Evolutionary conservation across 2,113 vertebrate genomes (phyloP).

Genomic region (Nothobranchius kuhntae): DNA sequence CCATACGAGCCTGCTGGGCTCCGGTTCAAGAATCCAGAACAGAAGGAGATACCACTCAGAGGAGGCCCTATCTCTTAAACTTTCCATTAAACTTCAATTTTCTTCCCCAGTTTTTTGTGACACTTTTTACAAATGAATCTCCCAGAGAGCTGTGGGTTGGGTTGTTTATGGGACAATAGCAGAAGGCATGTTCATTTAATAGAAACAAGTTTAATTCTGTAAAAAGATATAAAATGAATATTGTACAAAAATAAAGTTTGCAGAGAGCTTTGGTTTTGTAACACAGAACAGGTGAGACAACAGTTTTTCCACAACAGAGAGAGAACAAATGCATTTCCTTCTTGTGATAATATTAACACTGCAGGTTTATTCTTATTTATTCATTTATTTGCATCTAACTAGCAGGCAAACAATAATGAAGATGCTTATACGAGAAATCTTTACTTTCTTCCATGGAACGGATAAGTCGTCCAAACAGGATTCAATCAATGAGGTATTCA

Average conservation of each 20-base stretch:
- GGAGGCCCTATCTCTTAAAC: constrained; percentile 38
- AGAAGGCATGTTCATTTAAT: constrained; percentile 75
- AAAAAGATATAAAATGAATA: constrained; percentile 99
- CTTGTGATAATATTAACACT: constrained; percentile 39
- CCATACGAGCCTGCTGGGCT: constrained; percentile 62
- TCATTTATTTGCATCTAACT: constrained; percentile 8
- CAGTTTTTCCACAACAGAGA: constrained; percentile 26
- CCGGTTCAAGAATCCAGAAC: constrained; percentile 71
- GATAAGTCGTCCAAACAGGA: constrained; percentile 61
- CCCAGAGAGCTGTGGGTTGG: constrained; percentile 29
- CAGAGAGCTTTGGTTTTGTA: constrained; percentile 99
- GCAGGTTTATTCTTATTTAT: constrained; percentile 21
- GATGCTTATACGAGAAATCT: constrained; percentile 18
- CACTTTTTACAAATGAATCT: constrained; percentile 32
- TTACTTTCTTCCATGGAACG: constrained; percentile 63
- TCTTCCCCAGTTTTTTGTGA: constrained; percentile 41
- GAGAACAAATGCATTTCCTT: constrained; percentile 37
- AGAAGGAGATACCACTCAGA: constrained; percentile 34
- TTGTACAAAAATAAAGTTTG: constrained; percentile 99
- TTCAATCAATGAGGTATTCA: constrained; percentile 74
- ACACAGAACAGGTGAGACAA: constrained; percentile 90
- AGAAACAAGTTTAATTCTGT: constrained; percentile 97
- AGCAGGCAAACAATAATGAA: constrained; percentile 28
- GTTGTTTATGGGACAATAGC: constrained; percentile 39
- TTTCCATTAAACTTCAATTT: constrained; percentile 27